Percentiles rank a stretch among this genome's conserved stretches.
phyloP scores from a whole-genome alignment of 92 coral and sea anemone genomes.

The Umimayanthus chanpuru region DNA sequence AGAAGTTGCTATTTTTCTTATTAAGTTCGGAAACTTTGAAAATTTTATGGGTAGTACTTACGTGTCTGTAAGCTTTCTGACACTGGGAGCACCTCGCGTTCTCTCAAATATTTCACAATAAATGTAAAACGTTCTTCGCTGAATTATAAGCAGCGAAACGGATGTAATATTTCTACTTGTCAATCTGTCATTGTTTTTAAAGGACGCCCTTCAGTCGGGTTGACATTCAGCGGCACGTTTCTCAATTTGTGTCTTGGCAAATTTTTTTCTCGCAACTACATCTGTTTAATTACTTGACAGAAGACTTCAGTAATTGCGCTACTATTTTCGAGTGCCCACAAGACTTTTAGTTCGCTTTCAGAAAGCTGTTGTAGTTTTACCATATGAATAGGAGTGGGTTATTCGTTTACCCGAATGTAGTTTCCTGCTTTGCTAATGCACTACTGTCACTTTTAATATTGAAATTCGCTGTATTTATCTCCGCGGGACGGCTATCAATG shows the following conservation, averaged over 20 bases:
- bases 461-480: slow-evolving; percentile 1
- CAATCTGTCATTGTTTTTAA: slow-evolving; percentile 36
- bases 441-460: slow-evolving; percentile 5
- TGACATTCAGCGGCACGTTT: background rate
- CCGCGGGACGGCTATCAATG: slow-evolving; percentile 11
- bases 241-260: slow-evolving; percentile 2
- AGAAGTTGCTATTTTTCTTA: background rate
- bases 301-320: background rate
- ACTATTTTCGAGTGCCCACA: background rate
- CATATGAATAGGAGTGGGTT: slow-evolving; percentile 28
- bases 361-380: background rate
- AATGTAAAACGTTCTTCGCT: background rate
- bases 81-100: background rate
- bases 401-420: background rate
- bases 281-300: slow-evolving; percentile 8
- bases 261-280: background rate
- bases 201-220: slow-evolving; percentile 11
- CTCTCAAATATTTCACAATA: slow-evolving; percentile 3
- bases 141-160: slow-evolving; percentile 9
- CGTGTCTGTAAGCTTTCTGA: background rate
- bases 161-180: slow-evolving; percentile 17
- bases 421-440: background rate
- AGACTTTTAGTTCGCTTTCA: background rate
- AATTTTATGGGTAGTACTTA: background rate
- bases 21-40: background rate